Percentiles rank a stretch among this genome's conserved stretches.
Evolutionary conservation across 2,113 vertebrate species (phyloP).

Genomic region (Gavialis gangeticus): DNA sequence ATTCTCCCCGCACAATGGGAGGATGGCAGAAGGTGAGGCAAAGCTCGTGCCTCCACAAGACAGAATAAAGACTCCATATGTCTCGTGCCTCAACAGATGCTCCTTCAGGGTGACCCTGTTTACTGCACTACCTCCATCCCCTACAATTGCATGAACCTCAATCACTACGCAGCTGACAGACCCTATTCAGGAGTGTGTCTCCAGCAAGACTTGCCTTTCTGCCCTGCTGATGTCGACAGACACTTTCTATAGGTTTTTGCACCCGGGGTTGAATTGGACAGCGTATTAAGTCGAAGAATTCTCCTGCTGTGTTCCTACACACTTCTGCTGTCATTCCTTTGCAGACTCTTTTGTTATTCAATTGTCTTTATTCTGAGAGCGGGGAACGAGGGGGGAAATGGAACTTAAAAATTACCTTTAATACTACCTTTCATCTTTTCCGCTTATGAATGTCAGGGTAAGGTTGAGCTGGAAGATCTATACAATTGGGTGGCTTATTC

Average conservation of each 20-base stretch:
- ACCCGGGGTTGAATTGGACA: fast-evolving
- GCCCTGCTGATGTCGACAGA: fast-evolving
- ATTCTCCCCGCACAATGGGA: conserved; percentile 34
- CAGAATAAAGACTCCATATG: conserved; percentile 81
- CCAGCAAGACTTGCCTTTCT: background rate
- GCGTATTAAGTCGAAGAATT: fast-evolving
- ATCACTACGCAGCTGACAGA: conserved; percentile 13
- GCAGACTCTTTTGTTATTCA: background rate
- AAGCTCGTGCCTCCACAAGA: conserved; percentile 75
- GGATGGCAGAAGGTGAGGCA: conserved; percentile 71
- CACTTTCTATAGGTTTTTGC: background rate
- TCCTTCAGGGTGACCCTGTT: conserved; percentile 35
- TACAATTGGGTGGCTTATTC: background rate
- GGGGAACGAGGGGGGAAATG: background rate
- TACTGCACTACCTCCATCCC: background rate
- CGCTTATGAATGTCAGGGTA: background rate
- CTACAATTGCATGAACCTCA: background rate
- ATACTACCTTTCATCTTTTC: background rate
- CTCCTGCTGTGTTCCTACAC: conserved; percentile 2
- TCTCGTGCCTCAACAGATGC: conserved; percentile 79
- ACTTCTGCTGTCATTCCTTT: background rate
- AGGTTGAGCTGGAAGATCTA: background rate
- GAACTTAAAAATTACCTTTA: background rate
- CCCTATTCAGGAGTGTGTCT: conserved; percentile 33
- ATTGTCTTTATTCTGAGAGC: background rate